These are phyloP conservation scores for Chrysopilus asiliformis DNA, from an alignment of 2,888 invertebrate genomes.

Conservation along the genomic window DNA sequence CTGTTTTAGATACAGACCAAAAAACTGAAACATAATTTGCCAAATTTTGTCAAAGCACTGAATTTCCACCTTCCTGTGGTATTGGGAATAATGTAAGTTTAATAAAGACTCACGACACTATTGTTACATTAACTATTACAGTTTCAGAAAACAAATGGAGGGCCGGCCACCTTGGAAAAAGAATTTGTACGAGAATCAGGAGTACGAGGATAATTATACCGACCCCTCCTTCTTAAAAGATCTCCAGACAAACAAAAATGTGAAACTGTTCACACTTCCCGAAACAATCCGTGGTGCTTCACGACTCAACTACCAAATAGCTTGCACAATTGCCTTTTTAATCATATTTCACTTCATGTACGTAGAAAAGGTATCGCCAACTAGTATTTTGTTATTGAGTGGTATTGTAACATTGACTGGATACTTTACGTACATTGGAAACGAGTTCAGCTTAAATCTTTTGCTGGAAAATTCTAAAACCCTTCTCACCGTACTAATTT, in stretches of 20 bases:
- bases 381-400: constrained; percentile 46
- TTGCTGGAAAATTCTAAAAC: constrained; percentile 57
- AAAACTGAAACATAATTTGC: too few relatives aligned
- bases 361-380: constrained; percentile 51
- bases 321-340: constrained; percentile 59
- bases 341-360: constrained; percentile 60
- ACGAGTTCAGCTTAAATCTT: constrained; percentile 21
- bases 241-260: constrained; percentile 67
- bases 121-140: too few relatives aligned
- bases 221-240: constrained; percentile 76
- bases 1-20: too few relatives aligned
- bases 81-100: too few relatives aligned
- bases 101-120: too few relatives aligned
- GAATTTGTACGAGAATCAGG: constrained; percentile 76
- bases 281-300: constrained; percentile 65
- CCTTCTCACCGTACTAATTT: constrained; percentile 64
- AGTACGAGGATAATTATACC: constrained; percentile 85
- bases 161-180: constrained; percentile 76
- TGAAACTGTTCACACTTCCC: constrained; percentile 53
- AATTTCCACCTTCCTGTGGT: too few relatives aligned
- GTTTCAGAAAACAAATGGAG: too few relatives aligned
- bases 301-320: constrained; percentile 66
- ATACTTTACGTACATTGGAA: constrained; percentile 45
- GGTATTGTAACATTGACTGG: constrained; percentile 44
- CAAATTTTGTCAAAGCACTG: too few relatives aligned